Evolutionary conservation across 1,140 invertebrate genomes (phyloP), one percentile per base, ranked within the genome.

Genomic region (Lasaia peninsularis): DNA sequence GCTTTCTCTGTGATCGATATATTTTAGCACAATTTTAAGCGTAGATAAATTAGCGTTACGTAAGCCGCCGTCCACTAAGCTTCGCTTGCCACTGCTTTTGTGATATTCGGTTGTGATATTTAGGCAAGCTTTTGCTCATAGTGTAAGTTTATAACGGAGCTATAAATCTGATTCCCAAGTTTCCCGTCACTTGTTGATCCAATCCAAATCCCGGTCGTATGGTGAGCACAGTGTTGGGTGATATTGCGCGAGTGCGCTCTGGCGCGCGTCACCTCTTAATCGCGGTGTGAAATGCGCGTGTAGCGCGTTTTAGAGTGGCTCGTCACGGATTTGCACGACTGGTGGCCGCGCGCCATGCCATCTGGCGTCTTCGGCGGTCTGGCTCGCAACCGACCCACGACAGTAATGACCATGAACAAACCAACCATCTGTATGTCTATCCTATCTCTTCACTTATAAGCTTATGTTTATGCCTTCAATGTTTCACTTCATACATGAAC

Each of bases 301-400:
- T 75, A 80, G 80, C 75, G 80, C 68, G 71, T 67, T 60, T 71
- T 69, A 86, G 68, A 58, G 91, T 92, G 92, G 91, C 91, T 89
- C 90, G 91, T 65, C 90, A 92, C 91, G 91, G 91, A 62, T 90
- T 92, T 77, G 91, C 91, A 77, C 89, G 92, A 79, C 91, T 92
- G 73, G 91, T 92, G 90, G 91, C 92, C 74, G 91, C 92, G 60
- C 91, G 91, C 82, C 91, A 92, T 88, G 92, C 91, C 89, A 91
- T 92, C 87, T 92, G 91, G 91, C 90, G 91, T 69, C 87, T 92
- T 71, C 89, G 92, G 66, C 87, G 92, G 52, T 89, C 91, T 62
- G 91, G 90, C 73, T 91, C 91, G 55, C 91, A 92, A 75, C 90
- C 91, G 58, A 74, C 80, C 50, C 88, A 90, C 56, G 81, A 87